Base-by-base conservation (phyloP, 2,113 vertebrate species). In the Apeltes quadracus region DNA sequence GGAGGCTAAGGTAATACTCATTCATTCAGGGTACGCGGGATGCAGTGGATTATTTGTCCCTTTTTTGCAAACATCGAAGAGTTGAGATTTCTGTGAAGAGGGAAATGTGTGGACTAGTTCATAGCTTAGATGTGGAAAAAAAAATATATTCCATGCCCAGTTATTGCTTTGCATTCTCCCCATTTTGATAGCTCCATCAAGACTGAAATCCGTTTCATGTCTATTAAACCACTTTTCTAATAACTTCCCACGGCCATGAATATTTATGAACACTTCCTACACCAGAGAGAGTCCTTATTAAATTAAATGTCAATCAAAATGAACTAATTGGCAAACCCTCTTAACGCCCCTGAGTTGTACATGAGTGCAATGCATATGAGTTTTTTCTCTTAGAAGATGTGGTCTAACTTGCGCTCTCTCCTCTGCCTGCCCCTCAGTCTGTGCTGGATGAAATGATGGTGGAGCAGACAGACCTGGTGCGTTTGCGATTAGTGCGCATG, bases 381-480 rank as follows among this genome's bases (percentile, higher is more conserved):
- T 69, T 57, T 51, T 54, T 36, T 43, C 62, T 12, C 44, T 20
- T 12, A 4, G 41, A 62, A 46, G 56, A 63, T 61, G 15, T 46
- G 41, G 20, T 69, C 48, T 62, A 69, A 71, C 20, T 61, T 36
- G 1, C 4, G 34, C 9, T 73, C 23, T 54, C 3, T 36, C 43
- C 8, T 64, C 54, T 43, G 0, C 25, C 34, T 71, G 25, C 69
- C 59, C 22, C 77, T 5, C 84, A 99, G 98, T 95, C 96, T 0
- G 94, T 97, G 27, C 94, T 99, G 50, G 98, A 98, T 46, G 98
- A 99, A 90, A 98, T 99, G 96, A 98, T 98, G 98, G 97, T 98
- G 88, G 98, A 99, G 78, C 98, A 99, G 65, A 98, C 96, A 0
- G 98, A 99, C 71, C 93, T 99, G 0, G 97, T 98, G 64, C 95